Conservation (phyloP, 2,888 invertebrate genomes). For the Machimus rusticus region DNA sequence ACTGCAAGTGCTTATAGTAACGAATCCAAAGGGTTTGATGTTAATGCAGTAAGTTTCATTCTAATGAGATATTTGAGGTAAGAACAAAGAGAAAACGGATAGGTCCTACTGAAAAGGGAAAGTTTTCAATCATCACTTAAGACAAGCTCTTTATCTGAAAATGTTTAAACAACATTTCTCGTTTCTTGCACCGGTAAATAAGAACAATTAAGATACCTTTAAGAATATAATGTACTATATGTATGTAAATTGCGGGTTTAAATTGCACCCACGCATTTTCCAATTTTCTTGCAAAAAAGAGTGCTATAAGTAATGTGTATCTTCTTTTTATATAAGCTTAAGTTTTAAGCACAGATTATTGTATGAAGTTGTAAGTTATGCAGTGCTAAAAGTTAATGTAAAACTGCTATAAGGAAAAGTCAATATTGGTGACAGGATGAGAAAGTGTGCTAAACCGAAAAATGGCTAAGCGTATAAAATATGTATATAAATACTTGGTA, state of each 20-base stretch:
- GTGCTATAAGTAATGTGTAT: background rate
- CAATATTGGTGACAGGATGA: background rate
- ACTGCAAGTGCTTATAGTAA: too few relatives aligned
- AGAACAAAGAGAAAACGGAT: background rate
- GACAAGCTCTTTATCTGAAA: background rate
- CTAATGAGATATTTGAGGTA: background rate
- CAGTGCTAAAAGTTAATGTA: background rate
- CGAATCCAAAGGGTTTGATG: too few relatives aligned
- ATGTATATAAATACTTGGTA: too few relatives aligned
- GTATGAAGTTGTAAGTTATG: background rate
- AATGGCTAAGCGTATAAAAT: background rate
- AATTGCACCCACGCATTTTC: background rate
- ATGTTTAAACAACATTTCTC: background rate
- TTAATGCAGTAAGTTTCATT: too few relatives aligned
- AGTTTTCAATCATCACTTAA: background rate
- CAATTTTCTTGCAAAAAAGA: background rate
- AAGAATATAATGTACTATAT: background rate
- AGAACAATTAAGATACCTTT: background rate
- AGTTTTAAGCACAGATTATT: background rate
- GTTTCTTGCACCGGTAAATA: background rate
- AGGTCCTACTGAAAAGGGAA: background rate
- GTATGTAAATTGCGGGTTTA: background rate
- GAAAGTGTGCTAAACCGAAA: background rate
- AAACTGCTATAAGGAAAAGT: constrained; percentile 14
- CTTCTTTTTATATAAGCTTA: background rate